A percentile compares a stretch with the other conserved stretches of the same genome.
These are phyloP conservation scores for Saccostrea glomerata DNA, from an alignment of 1,140 invertebrate genomes.

Conservation along the genomic window DNA sequence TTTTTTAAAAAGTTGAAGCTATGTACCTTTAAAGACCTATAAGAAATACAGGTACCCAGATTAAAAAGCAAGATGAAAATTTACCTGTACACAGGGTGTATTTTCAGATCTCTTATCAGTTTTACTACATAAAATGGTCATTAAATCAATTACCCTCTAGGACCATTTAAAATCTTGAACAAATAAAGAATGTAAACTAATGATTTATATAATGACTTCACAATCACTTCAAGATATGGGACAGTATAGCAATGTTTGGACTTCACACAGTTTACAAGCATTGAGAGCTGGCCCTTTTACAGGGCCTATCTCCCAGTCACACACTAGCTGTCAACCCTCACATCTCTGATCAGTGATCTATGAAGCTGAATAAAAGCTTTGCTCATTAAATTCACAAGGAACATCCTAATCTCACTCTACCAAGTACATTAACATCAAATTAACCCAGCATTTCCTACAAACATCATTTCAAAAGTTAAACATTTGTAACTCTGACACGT, in stretches of 20 bases:
- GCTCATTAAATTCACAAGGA: constrained; percentile 25
- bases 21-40: too few species aligned
- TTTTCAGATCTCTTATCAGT: constrained; percentile 8
- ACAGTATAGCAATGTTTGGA: constrained; percentile 13
- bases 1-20: too few species aligned
- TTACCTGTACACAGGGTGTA: neutral
- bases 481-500: constrained; percentile 8
- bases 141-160: constrained; percentile 13
- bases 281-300: neutral
- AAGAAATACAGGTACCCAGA: too few species aligned
- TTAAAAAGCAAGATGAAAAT: neutral
- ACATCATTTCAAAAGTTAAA: constrained; percentile 27
- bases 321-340: neutral
- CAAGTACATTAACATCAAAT: constrained; percentile 1
- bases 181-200: neutral
- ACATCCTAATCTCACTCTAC: constrained; percentile 8
- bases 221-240: constrained; percentile 19
- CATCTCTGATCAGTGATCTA: neutral
- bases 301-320: neutral
- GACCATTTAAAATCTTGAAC: constrained; percentile 10
- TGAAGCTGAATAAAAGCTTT: neutral
- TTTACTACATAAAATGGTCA: neutral
- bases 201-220: neutral
- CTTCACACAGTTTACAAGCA: neutral
- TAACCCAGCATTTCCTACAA: constrained; percentile 33